These are phyloP conservation scores for Trisateles emortualis DNA, from an alignment of 2,888 invertebrate genomes.

Conservation along the genomic window DNA sequence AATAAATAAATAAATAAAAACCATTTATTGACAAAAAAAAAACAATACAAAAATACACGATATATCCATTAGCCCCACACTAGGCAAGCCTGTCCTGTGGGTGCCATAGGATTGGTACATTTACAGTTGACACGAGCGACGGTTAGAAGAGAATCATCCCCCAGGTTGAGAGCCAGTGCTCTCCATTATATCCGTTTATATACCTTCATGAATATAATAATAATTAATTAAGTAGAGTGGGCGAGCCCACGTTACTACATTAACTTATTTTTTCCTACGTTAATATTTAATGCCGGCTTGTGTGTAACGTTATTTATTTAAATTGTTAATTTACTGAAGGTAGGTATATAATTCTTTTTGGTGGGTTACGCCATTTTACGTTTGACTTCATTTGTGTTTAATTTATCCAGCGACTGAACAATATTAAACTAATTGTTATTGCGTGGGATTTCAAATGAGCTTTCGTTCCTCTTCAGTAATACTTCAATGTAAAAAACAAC, in stretches of 20 bases:
- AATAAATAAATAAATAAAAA: no score
- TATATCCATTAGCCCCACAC: no score
- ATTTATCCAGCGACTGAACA: no score
- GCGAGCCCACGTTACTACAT: slow-evolving; percentile 20
- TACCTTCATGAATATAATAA: slow-evolving; percentile 40
- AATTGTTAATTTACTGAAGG: slow-evolving; percentile 9
- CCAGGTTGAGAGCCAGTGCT: slow-evolving; percentile 6
- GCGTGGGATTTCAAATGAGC: no score
- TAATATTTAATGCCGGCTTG: slow-evolving; percentile 32
- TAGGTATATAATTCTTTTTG: not conserved
- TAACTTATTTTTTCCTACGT: slow-evolving; percentile 17
- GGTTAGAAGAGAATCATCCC: not conserved
- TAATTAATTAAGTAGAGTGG: slow-evolving; percentile 40
- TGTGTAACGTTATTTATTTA: slow-evolving; percentile 13
- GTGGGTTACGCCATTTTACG: not conserved
- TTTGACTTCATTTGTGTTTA: not conserved
- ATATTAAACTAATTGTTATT: no score
- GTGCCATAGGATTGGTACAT: no score
- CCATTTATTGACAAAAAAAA: no score
- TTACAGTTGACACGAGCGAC: no score
- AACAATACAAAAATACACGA: no score
- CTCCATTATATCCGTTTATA: slow-evolving; percentile 11
- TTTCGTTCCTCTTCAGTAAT: no score
- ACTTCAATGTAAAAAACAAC: no score
- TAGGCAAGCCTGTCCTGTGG: no score